Evolutionary conservation across 2,113 vertebrate species (phyloP).

Genomic region (Varanus komodoensis): DNA sequence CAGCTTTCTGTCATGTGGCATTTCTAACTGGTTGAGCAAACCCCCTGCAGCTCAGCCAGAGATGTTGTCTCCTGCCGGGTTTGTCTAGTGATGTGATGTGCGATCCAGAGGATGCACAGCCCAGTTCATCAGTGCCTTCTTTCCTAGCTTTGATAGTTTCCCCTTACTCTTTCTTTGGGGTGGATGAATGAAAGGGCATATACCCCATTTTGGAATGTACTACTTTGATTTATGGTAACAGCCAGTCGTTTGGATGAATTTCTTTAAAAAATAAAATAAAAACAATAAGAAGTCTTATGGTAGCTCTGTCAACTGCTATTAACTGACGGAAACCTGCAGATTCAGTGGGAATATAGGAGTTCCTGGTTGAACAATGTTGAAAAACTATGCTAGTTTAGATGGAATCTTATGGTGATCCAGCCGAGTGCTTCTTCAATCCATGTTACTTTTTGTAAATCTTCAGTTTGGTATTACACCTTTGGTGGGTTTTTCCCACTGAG

Average conservation of each 20-base stretch:
- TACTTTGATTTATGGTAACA: no score
- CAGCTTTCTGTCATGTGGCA: constrained; percentile 2
- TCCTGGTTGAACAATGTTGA: not conserved
- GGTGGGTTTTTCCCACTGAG: not conserved
- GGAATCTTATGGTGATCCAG: not conserved
- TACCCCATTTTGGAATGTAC: not conserved
- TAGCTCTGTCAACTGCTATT: not conserved
- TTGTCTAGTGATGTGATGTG: not conserved
- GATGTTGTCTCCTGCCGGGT: not conserved
- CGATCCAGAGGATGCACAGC: not conserved
- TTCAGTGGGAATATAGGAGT: not conserved
- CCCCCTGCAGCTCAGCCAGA: not conserved
- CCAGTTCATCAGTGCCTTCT: not conserved
- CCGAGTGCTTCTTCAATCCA: not conserved
- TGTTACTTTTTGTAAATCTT: not conserved
- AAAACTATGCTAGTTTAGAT: not conserved
- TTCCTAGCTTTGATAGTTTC: no score
- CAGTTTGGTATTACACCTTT: not conserved
- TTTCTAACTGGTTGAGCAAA: not conserved
- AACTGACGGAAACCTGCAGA: not conserved
- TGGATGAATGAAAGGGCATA: not conserved
- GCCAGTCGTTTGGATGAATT: not conserved
- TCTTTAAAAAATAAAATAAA: not conserved
- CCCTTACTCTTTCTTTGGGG: no score
- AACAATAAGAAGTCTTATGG: not conserved